Conservation (phyloP, 1,140 invertebrate species). For the Drosophila orosa region DNA sequence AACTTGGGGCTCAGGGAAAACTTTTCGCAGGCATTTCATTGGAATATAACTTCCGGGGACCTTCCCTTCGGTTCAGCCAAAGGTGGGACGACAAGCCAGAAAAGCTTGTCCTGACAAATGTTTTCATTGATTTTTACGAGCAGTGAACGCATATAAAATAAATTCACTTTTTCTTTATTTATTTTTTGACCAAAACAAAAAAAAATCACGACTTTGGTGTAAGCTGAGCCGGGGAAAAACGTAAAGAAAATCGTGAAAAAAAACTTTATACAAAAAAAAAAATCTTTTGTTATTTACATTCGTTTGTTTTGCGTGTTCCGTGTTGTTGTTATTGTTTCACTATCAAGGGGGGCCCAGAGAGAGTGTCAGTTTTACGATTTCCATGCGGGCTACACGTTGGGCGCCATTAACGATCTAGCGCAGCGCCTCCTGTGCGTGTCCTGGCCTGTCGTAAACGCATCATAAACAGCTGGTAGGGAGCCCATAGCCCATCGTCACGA, state of each 20-base stretch:
- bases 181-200: conserved; percentile 16
- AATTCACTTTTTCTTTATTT: conserved; percentile 62
- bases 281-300: conserved; percentile 39
- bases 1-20: conserved; percentile 65
- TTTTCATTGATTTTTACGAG: conserved; percentile 81
- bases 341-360: conserved; percentile 5
- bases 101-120: conserved; percentile 54
- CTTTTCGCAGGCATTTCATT: conserved; percentile 59
- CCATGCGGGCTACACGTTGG: conserved; percentile 45
- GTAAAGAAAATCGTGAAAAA: conserved; percentile 8
- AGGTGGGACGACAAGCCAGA: conserved; percentile 41
- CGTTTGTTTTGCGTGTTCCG: conserved; percentile 38
- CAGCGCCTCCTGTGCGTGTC: conserved; percentile 52
- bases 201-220: conserved; percentile 29
- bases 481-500: background rate
- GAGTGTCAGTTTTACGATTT: conserved; percentile 50
- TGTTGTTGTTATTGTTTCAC: conserved; percentile 15
- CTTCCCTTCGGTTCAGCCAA: background rate
- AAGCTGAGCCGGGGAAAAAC: conserved; percentile 4
- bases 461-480: conserved; percentile 70
- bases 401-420: conserved; percentile 38
- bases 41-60: conserved; percentile 38
- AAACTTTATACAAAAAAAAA: conserved; percentile 35
- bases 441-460: conserved; percentile 71
- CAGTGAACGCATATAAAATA: conserved; percentile 72